Evolutionary conservation across 2,888 invertebrate genomes (phyloP).

Genomic region (Acrobasis repandana): DNA sequence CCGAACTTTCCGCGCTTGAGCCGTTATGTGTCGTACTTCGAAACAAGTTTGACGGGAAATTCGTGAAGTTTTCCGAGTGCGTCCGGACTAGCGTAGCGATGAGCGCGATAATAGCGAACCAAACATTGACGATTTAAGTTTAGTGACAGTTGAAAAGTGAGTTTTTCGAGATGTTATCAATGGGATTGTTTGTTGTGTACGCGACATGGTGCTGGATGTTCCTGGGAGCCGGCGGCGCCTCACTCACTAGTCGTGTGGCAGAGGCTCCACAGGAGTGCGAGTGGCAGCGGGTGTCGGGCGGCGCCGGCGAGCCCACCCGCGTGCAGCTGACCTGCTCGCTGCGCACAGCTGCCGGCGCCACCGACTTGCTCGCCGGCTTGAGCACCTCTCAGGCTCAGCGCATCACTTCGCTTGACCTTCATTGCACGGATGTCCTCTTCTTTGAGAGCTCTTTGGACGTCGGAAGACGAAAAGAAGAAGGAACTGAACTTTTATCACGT

Average conservation of each 20-base stretch:
- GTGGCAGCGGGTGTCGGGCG: conserved; percentile 84
- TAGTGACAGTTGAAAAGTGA: conserved; percentile 78
- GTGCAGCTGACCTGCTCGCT: conserved; percentile 85
- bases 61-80: conserved; percentile 76
- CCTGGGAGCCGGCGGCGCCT: conserved; percentile 66
- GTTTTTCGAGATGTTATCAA: conserved; percentile 72
- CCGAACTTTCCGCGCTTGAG: conserved; percentile 51
- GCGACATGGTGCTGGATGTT: conserved; percentile 69
- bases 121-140: conserved; percentile 73
- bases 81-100: conserved; percentile 72
- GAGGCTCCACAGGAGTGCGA: conserved; percentile 88
- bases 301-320: conserved; percentile 80
- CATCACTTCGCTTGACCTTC: conserved; percentile 85
- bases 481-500: conserved; percentile 82
- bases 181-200: conserved; percentile 71
- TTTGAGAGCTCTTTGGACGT: conserved; percentile 87
- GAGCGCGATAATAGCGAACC: conserved; percentile 68
- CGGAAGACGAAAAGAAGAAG: conserved; percentile 76
- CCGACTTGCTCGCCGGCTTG: conserved; percentile 84
- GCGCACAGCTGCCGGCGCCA: conserved; percentile 85
- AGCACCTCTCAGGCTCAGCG: conserved; percentile 86
- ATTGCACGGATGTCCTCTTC: conserved; percentile 88
- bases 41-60: conserved; percentile 83
- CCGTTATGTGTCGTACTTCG: conserved; percentile 79
- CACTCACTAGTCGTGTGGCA: conserved; percentile 80